phyloP scores from a whole-genome alignment of 1,140 invertebrate genomes.

The Rhyzopertha dominica region DNA sequence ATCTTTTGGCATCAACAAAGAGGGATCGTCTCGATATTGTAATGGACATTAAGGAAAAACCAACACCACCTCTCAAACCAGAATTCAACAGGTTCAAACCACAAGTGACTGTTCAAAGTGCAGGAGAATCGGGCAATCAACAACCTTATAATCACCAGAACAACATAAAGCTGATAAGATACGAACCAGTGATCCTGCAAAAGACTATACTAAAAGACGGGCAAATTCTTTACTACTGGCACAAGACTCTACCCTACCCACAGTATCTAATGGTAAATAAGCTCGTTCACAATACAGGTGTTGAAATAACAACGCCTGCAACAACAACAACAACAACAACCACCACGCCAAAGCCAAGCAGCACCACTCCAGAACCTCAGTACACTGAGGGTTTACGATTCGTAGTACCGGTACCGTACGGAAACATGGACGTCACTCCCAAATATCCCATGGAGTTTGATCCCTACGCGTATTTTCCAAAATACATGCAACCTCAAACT shows the following conservation, averaged over 20 bases:
- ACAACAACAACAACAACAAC: conserved; percentile 10
- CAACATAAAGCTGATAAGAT: conserved; percentile 20
- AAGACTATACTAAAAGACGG: conserved; percentile 36
- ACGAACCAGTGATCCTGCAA: conserved; percentile 36
- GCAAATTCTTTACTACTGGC: conserved; percentile 33
- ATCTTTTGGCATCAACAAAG: conserved; percentile 10
- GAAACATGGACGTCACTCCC: conserved; percentile 17
- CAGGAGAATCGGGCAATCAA: background rate
- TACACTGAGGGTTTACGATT: conserved; percentile 36
- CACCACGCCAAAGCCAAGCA: conserved; percentile 14
- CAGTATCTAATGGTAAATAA: no score
- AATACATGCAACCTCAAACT: conserved; percentile 22
- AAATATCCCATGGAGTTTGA: conserved; percentile 30
- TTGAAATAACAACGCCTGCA: conserved; percentile 2
- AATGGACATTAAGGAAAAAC: conserved; percentile 3
- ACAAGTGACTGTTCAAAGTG: no score
- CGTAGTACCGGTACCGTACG: conserved; percentile 36
- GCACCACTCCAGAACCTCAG: conserved; percentile 17
- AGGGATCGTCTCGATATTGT: conserved; percentile 1
- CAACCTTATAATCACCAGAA: no score
- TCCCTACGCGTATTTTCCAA: conserved; percentile 33
- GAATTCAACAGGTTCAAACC: background rate
- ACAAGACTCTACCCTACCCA: conserved; percentile 34
- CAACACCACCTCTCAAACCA: background rate
- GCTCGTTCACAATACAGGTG: background rate